These are phyloP conservation scores for Fukomys damarensis DNA, from an alignment of 2,113 vertebrate genomes.

Conservation along the genomic window DNA sequence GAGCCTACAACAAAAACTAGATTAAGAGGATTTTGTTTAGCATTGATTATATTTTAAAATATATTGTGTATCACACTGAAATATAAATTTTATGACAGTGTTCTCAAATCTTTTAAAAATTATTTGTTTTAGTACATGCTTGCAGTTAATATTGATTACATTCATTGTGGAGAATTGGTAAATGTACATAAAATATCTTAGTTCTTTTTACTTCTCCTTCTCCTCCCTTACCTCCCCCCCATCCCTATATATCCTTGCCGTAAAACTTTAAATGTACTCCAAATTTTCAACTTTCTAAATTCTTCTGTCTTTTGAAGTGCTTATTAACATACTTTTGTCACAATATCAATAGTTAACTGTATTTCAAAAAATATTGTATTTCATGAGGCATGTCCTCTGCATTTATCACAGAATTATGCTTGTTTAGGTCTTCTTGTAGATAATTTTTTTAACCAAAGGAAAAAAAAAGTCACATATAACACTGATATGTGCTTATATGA, in stretches of 20 bases:
- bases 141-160: neutral
- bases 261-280: neutral
- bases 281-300: neutral
- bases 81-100: neutral
- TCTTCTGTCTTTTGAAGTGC: conserved; percentile 21
- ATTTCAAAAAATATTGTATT: neutral
- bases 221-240: neutral
- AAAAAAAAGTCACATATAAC: neutral
- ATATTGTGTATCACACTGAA: conserved; percentile 11
- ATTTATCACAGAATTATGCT: neutral
- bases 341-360: neutral
- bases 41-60: conserved; percentile 24
- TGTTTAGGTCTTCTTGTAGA: neutral
- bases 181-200: neutral
- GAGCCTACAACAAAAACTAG: conserved; percentile 10
- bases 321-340: conserved; percentile 48
- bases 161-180: neutral
- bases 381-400: neutral
- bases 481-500: neutral
- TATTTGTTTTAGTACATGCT: neutral
- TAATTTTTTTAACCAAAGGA: neutral
- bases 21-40: conserved; percentile 9
- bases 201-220: neutral
- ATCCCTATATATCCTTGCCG: neutral
- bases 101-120: conserved; percentile 25